Conservation (phyloP, 2,888 invertebrate species). For the Deladenus siricidicola region DNA sequence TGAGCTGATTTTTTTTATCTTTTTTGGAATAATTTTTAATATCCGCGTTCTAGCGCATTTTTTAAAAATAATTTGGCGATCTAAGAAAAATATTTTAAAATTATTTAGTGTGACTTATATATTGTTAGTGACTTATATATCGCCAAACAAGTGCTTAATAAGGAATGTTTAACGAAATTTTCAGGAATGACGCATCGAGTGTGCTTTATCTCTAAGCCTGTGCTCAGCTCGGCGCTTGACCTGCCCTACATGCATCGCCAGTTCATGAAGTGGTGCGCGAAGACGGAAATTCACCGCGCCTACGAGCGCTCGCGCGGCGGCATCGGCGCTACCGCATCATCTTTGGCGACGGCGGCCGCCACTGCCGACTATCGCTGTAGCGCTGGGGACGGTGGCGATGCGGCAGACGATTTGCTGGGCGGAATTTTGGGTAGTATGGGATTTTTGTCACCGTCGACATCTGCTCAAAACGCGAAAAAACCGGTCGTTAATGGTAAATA, state of each 20-base stretch:
- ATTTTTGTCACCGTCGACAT: too few relatives aligned
- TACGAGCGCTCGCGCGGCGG: not conserved
- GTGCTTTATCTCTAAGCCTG: constrained; percentile 14
- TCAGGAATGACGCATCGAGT: constrained; percentile 4
- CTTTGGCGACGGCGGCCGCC: not conserved
- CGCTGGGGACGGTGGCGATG: not conserved
- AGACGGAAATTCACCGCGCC: not conserved
- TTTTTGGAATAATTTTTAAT: not conserved
- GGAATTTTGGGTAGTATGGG: constrained; percentile 14
- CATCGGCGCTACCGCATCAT: not conserved
- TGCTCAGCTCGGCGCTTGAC: constrained; percentile 12
- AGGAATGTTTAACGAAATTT: not conserved
- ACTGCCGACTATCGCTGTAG: not conserved
- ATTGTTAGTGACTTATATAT: too few relatives aligned
- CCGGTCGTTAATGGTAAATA: not conserved
- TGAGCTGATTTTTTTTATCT: not conserved
- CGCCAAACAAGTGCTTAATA: too few relatives aligned
- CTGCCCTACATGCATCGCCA: constrained; percentile 2
- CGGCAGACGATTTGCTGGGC: constrained; percentile 10
- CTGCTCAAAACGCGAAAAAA: too few relatives aligned
- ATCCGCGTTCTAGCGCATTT: too few relatives aligned
- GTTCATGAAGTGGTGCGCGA: constrained; percentile 5
- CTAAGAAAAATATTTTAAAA: not conserved
- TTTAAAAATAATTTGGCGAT: not conserved
- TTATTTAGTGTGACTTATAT: not conserved